Evolutionary conservation across 2,888 invertebrate species (phyloP), one percentile per base, ranked within the genome.

Genomic region (Hipparchia sbordonii): DNA sequence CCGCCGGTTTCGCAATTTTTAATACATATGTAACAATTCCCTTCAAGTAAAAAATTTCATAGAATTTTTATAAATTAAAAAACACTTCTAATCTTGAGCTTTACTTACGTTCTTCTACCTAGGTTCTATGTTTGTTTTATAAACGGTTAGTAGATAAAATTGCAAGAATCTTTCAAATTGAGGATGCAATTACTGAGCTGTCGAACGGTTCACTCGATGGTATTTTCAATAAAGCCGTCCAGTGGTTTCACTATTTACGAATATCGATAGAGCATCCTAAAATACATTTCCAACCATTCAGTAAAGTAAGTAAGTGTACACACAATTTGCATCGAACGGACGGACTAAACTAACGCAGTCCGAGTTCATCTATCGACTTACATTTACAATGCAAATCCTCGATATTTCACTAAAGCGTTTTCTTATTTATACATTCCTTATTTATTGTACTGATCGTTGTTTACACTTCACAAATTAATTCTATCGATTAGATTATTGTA

Each of bases 371-470:
- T 77, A 77, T 77, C 72, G 75, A 75, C 73, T 71, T 73, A 71
- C 74, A 77, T 77, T 74, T 77, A 77, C 77, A 77, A 74, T 77
- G 72, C 77, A 77, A 75, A 77, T 77, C 72, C 72, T 73, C 77
- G 70, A 74, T 74, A 77, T 77, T 73, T 72, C 70, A 72, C 75
- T 72, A 66, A 76, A 76, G 71, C 74, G 72, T 74, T 74, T 57
- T 73, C 73, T 75, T 76, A 74, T 74, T 74, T 74, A 76, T 76
- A 74, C 67, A 72, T 72, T 74, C 72, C 74, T 77, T 73, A 76
- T 73, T 76, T 74, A 75, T 77, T 71, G 61, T 72, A 73, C 74
- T 68, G 71, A 76, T 76, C 76, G 71, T 59, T 72, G 74, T 76
- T 76, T 76, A 76, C 74, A 74, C 67, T 74, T 74, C 70, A 60